Percentiles rank a stretch among this genome's conserved stretches.
phyloP scores from a whole-genome alignment of 2,888 invertebrate genomes.

The Clepsis dumicolana region DNA sequence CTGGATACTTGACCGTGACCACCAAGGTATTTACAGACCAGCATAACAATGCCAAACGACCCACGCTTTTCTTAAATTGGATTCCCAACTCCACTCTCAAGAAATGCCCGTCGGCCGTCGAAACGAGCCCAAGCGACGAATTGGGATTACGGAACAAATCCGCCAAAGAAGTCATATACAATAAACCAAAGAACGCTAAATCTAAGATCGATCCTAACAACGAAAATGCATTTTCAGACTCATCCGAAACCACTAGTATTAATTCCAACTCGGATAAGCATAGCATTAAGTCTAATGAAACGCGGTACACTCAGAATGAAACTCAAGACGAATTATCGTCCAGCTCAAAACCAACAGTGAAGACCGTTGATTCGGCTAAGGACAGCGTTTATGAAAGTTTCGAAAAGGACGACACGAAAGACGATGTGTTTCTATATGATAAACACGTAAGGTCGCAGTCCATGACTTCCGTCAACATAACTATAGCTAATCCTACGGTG shows the following conservation, averaged over 20 bases:
- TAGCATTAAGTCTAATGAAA: conserved; percentile 78
- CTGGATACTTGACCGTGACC: conserved; percentile 95
- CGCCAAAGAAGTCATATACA: conserved; percentile 59
- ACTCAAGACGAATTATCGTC: conserved; percentile 76
- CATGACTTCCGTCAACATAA: conserved; percentile 88
- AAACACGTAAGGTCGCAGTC: conserved; percentile 85
- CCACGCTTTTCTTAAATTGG: conserved; percentile 96
- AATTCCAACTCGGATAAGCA: conserved; percentile 84
- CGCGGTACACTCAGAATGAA: conserved; percentile 74
- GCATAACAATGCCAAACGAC: conserved; percentile 90
- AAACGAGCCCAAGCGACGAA: conserved; percentile 85
- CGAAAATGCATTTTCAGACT: conserved; percentile 82
- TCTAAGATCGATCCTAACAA: conserved; percentile 70
- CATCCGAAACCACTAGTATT: conserved; percentile 82
- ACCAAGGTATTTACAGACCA: conserved; percentile 93
- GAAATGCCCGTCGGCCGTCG: conserved; percentile 92
- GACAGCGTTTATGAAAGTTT: conserved; percentile 70
- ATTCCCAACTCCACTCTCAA: conserved; percentile 96
- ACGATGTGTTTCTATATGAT: conserved; percentile 73
- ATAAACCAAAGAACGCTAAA: conserved; percentile 56
- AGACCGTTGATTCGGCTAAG: conserved; percentile 73
- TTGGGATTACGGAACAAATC: conserved; percentile 63
- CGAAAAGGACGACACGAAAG: conserved; percentile 74
- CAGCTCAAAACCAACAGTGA: conserved; percentile 75
- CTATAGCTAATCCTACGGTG: conserved; percentile 90